Base-by-base conservation (phyloP, 2,888 invertebrate genomes). In the Branchellion lobata region DNA sequence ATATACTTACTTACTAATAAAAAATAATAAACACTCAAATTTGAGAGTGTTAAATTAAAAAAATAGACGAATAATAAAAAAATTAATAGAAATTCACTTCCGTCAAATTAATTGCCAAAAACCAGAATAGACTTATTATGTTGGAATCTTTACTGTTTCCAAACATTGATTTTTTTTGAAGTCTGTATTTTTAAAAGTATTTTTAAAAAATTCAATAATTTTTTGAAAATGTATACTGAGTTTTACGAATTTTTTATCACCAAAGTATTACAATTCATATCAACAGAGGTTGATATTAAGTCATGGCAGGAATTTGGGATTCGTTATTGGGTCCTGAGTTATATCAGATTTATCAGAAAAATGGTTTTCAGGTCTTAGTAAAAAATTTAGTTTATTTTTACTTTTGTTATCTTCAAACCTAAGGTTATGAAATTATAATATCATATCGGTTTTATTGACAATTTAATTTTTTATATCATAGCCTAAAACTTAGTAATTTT, bases 11-110 rank as follows among this genome's bases (percentile, higher is more conserved):
- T 24, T 57, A 24, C n/a, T 57, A 57, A 57, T 57, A 57, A 57
- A 57, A 57, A 57, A 57, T 57, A 24, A 57, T 57, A 57, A 57
- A 57, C 61, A 57, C 61, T 57, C 61, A 57, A 24, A 24, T 57
- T 57, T 57, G 21, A 57, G 61, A 57, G 61, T 57, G 61, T 57
- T 57, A 57, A 57, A 57, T 57, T 57, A 76, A 76, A 76, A 34
- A 65, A 77, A 77, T 51, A 61, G 34, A 77, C 77, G 77, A 77
- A 47, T 77, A 77, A 57, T 77, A 77, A 77, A 77, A 75, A 31
- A 77, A 77, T 34, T 57, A 77, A 61, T 29, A 61, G 57, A 65
- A 65, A 77, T 33, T 53, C 34, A 77, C 77, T 77, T 77, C 77
- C 77, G 77, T 65, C 53, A 57, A 29, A 47, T 18, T 73, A 36